A percentile compares a stretch with the other conserved stretches of the same genome.
Conservation (phyloP, 92 coral and sea anemone genomes). For the Nematostella vectensis region DNA sequence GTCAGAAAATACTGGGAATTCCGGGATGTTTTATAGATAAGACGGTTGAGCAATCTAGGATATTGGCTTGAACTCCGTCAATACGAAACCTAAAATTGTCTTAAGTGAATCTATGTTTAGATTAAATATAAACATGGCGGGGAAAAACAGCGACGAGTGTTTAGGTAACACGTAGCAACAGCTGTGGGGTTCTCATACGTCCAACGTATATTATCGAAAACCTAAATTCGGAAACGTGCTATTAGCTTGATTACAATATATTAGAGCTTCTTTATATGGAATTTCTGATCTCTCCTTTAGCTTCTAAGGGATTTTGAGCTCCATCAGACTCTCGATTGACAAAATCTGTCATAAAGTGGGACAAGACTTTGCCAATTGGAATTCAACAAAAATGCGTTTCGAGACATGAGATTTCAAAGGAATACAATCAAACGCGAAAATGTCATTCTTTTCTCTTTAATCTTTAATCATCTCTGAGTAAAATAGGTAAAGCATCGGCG, state of each 20-base stretch:
- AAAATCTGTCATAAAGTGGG: too few relatives aligned
- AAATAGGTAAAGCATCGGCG: background rate
- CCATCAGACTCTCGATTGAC: too few relatives aligned
- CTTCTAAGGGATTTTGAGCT: background rate
- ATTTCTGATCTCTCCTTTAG: background rate
- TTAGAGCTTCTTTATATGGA: constrained; percentile 62
- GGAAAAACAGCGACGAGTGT: constrained; percentile 44
- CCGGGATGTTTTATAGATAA: too few relatives aligned
- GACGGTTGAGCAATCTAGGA: background rate
- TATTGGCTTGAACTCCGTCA: background rate
- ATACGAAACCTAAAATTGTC: constrained; percentile 27
- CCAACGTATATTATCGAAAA: constrained; percentile 34
- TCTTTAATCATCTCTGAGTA: background rate
- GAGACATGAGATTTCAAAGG: background rate
- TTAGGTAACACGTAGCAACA: constrained; percentile 44
- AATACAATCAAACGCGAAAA: background rate
- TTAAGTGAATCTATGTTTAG: constrained; percentile 56
- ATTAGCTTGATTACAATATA: constrained; percentile 52
- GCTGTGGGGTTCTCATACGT: constrained; percentile 74
- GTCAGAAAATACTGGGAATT: too few relatives aligned
- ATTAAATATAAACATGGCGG: constrained; percentile 60
- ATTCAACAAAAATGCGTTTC: background rate
- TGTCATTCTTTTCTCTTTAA: background rate
- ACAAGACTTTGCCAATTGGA: too few relatives aligned
- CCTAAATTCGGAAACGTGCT: constrained; percentile 39